These are phyloP conservation scores for Brachionus plicatilis DNA, from an alignment of 1,140 invertebrate genomes.

Conservation along the genomic window DNA sequence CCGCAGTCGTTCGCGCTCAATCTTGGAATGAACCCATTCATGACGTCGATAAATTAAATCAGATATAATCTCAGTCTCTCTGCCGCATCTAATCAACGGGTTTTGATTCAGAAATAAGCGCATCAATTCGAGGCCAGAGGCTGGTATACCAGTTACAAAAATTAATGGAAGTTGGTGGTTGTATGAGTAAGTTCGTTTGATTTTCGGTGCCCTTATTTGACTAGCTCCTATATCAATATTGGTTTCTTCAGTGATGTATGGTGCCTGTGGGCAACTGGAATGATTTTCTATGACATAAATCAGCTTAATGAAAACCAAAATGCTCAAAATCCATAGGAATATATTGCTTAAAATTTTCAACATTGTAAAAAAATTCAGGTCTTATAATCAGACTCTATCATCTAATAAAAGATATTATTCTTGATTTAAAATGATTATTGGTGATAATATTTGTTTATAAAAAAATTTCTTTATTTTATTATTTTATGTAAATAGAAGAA, in stretches of 20 bases:
- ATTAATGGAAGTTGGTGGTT: slow-evolving; percentile 12
- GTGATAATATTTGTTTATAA: not conserved
- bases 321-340: not conserved
- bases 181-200: not conserved
- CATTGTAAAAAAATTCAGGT: not conserved
- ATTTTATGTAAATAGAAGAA: not conserved
- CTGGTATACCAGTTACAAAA: slow-evolving; percentile 91
- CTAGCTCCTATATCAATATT: not conserved
- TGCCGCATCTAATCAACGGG: slow-evolving; percentile 89
- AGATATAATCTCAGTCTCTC: slow-evolving; percentile 92
- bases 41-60: not conserved
- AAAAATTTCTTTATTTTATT: not conserved
- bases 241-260: not conserved
- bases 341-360: not conserved
- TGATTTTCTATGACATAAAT: not conserved
- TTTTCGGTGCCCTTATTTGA: not conserved
- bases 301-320: not conserved
- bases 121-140: slow-evolving; percentile 91
- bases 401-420: not conserved
- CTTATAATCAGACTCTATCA: not conserved
- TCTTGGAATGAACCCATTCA: slow-evolving; percentile 3
- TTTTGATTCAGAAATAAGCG: slow-evolving; percentile 96
- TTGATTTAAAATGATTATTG: not conserved
- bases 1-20: not conserved
- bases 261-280: not conserved